These are phyloP conservation scores for Calosoma granatense DNA, from an alignment of 1,140 invertebrate genomes.

Conservation along the genomic window DNA sequence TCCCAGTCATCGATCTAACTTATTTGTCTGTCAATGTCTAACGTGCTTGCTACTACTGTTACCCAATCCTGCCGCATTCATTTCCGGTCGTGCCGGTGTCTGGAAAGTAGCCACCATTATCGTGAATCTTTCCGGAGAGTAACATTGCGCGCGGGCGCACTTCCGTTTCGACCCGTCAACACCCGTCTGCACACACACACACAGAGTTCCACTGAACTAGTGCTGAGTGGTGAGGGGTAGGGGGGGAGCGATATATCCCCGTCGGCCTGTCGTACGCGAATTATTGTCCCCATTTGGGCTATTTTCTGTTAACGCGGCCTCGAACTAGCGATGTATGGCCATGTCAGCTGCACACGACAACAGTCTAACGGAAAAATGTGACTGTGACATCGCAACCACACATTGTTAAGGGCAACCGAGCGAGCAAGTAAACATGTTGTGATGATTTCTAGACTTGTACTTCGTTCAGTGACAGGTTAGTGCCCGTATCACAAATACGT, in stretches of 20 bases:
- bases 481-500: too few relatives aligned
- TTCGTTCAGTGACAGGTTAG: too few relatives aligned
- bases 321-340: slow-evolving; percentile 22
- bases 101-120: neutral
- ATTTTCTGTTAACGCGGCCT: slow-evolving; percentile 23
- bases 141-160: neutral
- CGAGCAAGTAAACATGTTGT: neutral
- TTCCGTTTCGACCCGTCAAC: neutral
- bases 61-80: neutral
- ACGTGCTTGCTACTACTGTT: neutral
- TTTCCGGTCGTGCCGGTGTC: neutral
- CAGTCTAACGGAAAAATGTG: slow-evolving; percentile 8
- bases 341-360: slow-evolving; percentile 21
- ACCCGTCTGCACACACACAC: neutral
- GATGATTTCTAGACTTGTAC: neutral
- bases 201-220: neutral
- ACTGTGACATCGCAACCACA: neutral
- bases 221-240: neutral
- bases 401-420: neutral
- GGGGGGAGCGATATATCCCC: slow-evolving; percentile 18
- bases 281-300: slow-evolving; percentile 26
- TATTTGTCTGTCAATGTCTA: slow-evolving; percentile 1
- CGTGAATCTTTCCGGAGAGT: neutral
- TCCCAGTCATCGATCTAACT: neutral
- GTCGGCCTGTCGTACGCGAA: slow-evolving; percentile 20